These are phyloP conservation scores for Pogonomyrmex barbatus DNA, from an alignment of 1,140 invertebrate genomes.

Conservation along the genomic window DNA sequence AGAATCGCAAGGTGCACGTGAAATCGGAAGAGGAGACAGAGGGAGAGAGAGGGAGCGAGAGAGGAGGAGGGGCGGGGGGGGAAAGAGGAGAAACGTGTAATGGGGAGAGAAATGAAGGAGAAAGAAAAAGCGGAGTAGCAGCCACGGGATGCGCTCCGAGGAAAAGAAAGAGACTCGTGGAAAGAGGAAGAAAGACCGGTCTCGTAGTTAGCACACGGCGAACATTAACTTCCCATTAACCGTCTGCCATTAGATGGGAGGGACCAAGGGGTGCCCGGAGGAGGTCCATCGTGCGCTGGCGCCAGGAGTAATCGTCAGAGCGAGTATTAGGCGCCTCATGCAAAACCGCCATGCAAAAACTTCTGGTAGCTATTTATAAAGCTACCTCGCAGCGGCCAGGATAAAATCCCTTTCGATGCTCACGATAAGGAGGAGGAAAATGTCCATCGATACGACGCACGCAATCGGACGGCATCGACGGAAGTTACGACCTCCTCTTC, in stretches of 20 bases:
- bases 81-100: background rate
- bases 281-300: conserved; percentile 66
- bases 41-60: background rate
- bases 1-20: conserved; percentile 24
- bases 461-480: conserved; percentile 22
- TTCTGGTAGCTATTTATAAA: conserved; percentile 79
- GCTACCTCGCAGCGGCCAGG: conserved; percentile 59
- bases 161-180: conserved; percentile 60
- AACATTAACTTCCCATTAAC: conserved; percentile 82
- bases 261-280: conserved; percentile 54
- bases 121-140: conserved; percentile 19
- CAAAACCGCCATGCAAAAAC: conserved; percentile 67
- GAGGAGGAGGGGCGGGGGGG: background rate
- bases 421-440: conserved; percentile 44
- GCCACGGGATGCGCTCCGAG: background rate
- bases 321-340: conserved; percentile 76
- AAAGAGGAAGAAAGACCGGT: conserved; percentile 76
- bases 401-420: conserved; percentile 66
- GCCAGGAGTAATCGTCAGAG: conserved; percentile 77
- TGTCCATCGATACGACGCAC: conserved; percentile 22
- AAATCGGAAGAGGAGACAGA: conserved; percentile 39
- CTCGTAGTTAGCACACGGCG: conserved; percentile 72
- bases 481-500: background rate
- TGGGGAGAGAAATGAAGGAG: background rate
- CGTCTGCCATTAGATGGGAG: conserved; percentile 73